Conservation (phyloP, 2,113 vertebrate species). For the Entosphenus tridentatus region DNA sequence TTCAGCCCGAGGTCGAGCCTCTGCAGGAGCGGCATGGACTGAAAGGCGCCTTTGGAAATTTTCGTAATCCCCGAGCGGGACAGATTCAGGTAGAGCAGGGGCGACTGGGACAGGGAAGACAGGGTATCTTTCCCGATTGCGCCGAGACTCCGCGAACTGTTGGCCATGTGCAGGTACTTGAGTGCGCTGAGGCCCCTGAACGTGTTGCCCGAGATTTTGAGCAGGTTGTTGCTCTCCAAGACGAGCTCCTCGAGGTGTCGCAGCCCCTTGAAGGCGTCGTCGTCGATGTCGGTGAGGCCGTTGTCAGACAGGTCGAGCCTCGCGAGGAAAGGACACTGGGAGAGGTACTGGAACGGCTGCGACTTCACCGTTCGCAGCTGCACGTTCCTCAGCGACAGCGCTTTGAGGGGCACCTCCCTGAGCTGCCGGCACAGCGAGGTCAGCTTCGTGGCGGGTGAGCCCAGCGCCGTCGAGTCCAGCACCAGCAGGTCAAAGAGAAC, state of each 20-base stretch:
- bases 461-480: constrained; percentile 31
- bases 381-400: constrained; percentile 31
- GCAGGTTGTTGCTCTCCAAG: constrained; percentile 33
- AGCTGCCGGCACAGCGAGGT: constrained; percentile 33
- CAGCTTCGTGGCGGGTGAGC: constrained; percentile 13
- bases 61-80: constrained; percentile 28
- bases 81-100: constrained; percentile 43
- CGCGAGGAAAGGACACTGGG: constrained; percentile 31
- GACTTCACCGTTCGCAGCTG: constrained; percentile 23
- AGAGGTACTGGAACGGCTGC: constrained; percentile 33
- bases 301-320: constrained; percentile 47
- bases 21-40: constrained; percentile 27
- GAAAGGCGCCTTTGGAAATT: constrained; percentile 35
- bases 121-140: constrained; percentile 43
- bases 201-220: constrained; percentile 23
- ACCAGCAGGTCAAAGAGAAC: constrained; percentile 33
- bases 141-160: constrained; percentile 23
- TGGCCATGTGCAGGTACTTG: constrained; percentile 33
- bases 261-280: constrained; percentile 42
- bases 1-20: constrained; percentile 49
- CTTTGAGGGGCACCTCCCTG: constrained; percentile 27
- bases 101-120: constrained; percentile 38
- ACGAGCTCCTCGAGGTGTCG: constrained; percentile 28
- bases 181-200: constrained; percentile 50
- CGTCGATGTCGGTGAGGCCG: constrained; percentile 22